These are phyloP conservation scores for Microchrysa polita DNA, from an alignment of 2,888 invertebrate species.

Conservation along the genomic window DNA sequence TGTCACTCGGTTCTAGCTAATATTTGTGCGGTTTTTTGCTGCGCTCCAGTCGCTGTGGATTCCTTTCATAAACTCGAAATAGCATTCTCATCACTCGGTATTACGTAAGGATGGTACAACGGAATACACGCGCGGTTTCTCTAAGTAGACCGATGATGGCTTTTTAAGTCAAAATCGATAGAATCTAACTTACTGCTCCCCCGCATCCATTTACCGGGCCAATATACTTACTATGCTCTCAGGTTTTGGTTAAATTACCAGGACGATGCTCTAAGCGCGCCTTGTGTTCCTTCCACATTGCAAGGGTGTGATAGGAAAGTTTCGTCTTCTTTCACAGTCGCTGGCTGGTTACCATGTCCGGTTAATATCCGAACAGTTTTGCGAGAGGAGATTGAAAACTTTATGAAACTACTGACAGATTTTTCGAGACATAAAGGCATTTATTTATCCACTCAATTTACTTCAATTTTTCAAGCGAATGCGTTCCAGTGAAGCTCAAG, in stretches of 20 bases:
- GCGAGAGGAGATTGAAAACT: constrained; percentile 1
- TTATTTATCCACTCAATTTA: constrained; percentile 27
- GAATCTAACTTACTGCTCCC: constrained; percentile 8
- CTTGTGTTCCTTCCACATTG: neutral
- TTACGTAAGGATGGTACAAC: constrained; percentile 11
- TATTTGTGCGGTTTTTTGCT: neutral
- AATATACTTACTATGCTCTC: no score
- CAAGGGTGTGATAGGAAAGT: neutral
- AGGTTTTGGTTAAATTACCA: no score
- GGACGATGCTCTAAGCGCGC: neutral
- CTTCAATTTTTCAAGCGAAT: constrained; percentile 12
- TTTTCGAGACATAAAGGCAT: neutral
- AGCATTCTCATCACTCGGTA: constrained; percentile 27
- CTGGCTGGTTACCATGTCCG: neutral
- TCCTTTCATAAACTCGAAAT: constrained; percentile 33
- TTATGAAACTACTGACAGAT: neutral
- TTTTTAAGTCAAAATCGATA: constrained; percentile 43
- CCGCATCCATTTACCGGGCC: neutral
- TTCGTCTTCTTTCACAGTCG: neutral
- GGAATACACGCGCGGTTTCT: no score
- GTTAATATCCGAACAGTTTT: constrained; percentile 21
- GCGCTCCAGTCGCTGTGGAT: no score
- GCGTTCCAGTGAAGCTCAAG: neutral
- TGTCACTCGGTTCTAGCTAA: constrained; percentile 17
- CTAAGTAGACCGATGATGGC: constrained; percentile 31